Conservation (phyloP, 2,888 invertebrate genomes). For the Mesorhabditis belari region DNA sequence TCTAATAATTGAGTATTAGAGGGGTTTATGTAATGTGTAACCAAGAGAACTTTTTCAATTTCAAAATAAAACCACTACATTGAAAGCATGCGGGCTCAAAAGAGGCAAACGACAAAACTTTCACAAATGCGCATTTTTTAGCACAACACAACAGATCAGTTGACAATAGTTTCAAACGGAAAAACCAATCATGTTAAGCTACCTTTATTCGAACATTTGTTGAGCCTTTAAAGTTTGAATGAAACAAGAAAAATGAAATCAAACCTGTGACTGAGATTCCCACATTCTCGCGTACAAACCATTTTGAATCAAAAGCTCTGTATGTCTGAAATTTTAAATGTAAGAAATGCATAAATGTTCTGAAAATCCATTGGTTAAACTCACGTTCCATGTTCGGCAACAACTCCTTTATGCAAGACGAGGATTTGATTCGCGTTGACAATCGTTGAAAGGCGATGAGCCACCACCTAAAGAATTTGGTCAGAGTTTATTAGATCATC, state of each 20-base stretch:
- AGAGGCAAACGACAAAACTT: too few species aligned
- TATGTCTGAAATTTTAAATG: conserved; percentile 67
- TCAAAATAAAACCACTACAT: too few species aligned
- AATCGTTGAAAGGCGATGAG: conserved; percentile 81
- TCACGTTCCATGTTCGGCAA: conserved; percentile 80
- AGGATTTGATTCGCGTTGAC: conserved; percentile 89
- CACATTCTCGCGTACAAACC: conserved; percentile 86
- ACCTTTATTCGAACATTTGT: too few species aligned
- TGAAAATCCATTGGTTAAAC: conserved; percentile 41
- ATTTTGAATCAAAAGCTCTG: conserved; percentile 64
- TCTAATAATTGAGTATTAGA: too few species aligned
- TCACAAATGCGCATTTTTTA: too few species aligned
- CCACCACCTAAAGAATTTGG: conserved; percentile 61
- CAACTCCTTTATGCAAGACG: conserved; percentile 81
- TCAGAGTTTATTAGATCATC: not conserved
- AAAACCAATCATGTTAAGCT: too few species aligned
- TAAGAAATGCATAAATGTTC: too few species aligned
- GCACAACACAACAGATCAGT: too few species aligned
- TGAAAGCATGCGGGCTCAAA: too few species aligned
- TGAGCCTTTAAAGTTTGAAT: too few species aligned
- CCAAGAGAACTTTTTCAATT: not conserved
- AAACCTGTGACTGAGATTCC: conserved; percentile 56
- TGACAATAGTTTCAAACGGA: too few species aligned
- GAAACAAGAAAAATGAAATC: not conserved
- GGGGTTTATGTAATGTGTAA: too few species aligned